Percentiles rank a stretch among this genome's conserved stretches.
phyloP scores from a whole-genome alignment of 2,888 invertebrate genomes.

The Steinernema scapterisci region DNA sequence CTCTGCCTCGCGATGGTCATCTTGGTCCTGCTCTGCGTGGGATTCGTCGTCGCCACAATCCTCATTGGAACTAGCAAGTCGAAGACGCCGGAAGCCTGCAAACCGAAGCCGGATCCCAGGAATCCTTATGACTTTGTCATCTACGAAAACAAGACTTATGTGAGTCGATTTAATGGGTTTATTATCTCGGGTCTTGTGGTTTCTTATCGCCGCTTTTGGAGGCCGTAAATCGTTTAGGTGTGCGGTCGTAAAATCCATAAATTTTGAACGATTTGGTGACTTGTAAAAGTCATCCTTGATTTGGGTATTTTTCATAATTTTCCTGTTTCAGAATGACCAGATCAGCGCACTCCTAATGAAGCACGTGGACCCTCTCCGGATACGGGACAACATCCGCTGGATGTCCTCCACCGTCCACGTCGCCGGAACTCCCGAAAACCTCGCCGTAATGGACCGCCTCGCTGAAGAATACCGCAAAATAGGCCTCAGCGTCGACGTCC shows the following conservation, averaged over 20 bases:
- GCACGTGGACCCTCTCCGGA: slow-evolving; percentile 42
- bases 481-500: slow-evolving; percentile 36
- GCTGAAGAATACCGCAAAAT: slow-evolving; percentile 41
- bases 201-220: too few species aligned
- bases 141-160: slow-evolving; percentile 14
- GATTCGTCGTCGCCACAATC: neutral
- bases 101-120: neutral
- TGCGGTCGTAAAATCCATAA: too few species aligned
- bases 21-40: neutral
- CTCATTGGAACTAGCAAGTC: neutral
- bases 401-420: slow-evolving; percentile 55
- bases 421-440: slow-evolving; percentile 59
- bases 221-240: neutral
- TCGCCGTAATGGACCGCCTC: slow-evolving; percentile 50
- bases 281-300: too few species aligned
- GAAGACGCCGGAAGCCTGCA: neutral
- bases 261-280: too few species aligned
- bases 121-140: slow-evolving; percentile 14
- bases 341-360: slow-evolving; percentile 41
- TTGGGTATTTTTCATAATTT: too few species aligned
- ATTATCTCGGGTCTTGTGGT: too few species aligned
- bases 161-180: neutral
- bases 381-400: slow-evolving; percentile 50
- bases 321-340: slow-evolving; percentile 38
- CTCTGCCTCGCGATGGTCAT: slow-evolving; percentile 3